Base-by-base conservation (phyloP, 2,888 invertebrate species). In the Sturmia bella region DNA sequence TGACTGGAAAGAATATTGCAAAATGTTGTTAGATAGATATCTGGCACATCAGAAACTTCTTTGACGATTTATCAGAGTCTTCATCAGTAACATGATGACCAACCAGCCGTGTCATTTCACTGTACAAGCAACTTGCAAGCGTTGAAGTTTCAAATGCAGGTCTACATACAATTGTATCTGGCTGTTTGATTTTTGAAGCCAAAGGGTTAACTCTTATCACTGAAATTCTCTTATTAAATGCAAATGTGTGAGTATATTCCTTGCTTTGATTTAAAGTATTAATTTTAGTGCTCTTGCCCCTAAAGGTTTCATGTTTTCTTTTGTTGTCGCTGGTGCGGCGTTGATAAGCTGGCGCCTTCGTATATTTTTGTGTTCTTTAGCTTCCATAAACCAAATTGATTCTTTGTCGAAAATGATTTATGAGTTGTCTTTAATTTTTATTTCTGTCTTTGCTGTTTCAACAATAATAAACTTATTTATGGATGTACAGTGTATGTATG, bases 281-380 rank as follows among this genome's bases (percentile, higher is more conserved):
- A 50, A 41, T 54, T 54, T 68, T 32, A 17, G 41, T n/a, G 54
- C 43, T 56, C 43, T 43, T 70, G 59, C 66, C 43, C 72, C 64
- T 24, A 52, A 68, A 68, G 57, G 73, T 64, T 74, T 27, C 13
- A 27, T 19, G 13, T 54, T 7, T 48, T 56, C 27, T 21, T 63
- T 7, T 24, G 45, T 37, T 41, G 39, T 21, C 72, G 56, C 66
- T 73, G 66, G 41, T 63, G 81, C 80, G 64, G 73, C 76, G 83
- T 84, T 87, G 89, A 89, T 89, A 89, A 89, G 89, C 87, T 89
- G 89, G 89, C 89, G 89, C 89, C 89, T 89, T 74, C 86, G 85
- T 64, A 48, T 50, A 43, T 50, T 59, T 69, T 27, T 21, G 43
- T 70, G 43, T 70, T 72, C 21, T 63, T 63, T 27, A 39, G 69